Conservation (phyloP, 2,113 vertebrate species). For the Microcebus lehilahytsara region DNA sequence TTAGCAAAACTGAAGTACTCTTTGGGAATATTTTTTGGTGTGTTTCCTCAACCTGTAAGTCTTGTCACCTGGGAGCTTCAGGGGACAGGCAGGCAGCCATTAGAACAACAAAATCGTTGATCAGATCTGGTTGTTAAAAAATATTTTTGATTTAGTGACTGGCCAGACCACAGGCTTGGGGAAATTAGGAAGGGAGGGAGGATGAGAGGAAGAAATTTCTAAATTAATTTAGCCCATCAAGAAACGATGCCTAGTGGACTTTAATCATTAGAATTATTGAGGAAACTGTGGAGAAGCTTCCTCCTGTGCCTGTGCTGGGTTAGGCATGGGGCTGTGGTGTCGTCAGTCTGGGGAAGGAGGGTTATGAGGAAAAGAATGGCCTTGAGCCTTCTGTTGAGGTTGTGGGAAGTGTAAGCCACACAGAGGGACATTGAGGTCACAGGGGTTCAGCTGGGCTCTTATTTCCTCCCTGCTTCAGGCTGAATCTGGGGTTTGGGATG, state of each 20-base stretch:
- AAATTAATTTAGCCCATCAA: neutral
- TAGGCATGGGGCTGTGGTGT: neutral
- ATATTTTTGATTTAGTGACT: neutral
- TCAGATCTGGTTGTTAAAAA: neutral
- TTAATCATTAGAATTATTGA: neutral
- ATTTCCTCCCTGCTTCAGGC: neutral
- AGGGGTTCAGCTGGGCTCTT: neutral
- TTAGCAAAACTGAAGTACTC: neutral
- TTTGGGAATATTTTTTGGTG: neutral
- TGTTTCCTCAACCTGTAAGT: neutral
- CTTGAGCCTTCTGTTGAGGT: neutral
- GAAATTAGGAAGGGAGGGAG: neutral
- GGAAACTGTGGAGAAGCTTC: neutral
- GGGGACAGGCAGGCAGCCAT: neutral
- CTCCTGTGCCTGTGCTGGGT: neutral
- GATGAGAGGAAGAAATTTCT: neutral
- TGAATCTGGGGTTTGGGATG: neutral
- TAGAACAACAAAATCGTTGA: neutral
- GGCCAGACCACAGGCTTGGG: neutral
- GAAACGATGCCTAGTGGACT: neutral
- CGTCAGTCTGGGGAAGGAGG: neutral
- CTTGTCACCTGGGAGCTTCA: neutral
- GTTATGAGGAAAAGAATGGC: accelerated
- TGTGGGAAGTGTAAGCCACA: neutral
- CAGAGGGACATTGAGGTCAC: neutral